A percentile compares a stretch with the other conserved stretches of the same genome.
phyloP scores from a whole-genome alignment of 2,797 vertebrate genomes.

The Schizopygopsis pylzovi region DNA sequence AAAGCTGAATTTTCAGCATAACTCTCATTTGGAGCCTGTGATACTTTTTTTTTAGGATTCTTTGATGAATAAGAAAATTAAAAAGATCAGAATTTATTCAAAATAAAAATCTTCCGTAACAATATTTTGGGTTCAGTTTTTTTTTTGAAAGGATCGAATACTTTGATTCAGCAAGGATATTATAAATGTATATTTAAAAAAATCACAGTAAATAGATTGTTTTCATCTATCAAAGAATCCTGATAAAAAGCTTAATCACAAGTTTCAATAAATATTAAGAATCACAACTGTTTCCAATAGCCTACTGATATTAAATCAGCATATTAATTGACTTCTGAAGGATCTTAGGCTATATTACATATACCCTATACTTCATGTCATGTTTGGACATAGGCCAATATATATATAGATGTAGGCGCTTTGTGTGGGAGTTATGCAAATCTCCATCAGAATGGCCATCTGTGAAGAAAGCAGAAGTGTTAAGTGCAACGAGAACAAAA shows the following conservation, averaged over 20 bases:
- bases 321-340: not conserved
- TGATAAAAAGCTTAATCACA: not conserved
- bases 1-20: not conserved
- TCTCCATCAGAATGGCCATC: not conserved
- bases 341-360: too few relatives aligned
- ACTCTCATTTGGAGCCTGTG: too few relatives aligned
- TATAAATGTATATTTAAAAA: too few relatives aligned
- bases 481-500: not conserved
- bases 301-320: not conserved
- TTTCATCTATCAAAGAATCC: too few relatives aligned
- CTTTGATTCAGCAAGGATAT: not conserved
- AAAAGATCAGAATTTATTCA: not conserved
- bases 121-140: not conserved
- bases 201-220: too few relatives aligned
- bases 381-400: not conserved
- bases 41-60: not conserved
- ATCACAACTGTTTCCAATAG: not conserved
- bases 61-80: not conserved
- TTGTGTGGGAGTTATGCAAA: conserved; percentile 12
- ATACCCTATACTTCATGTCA: not conserved
- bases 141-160: not conserved
- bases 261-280: not conserved
- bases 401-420: too few relatives aligned
- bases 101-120: not conserved
- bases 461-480: not conserved